These are phyloP conservation scores for Lycophotia porphyrea DNA, from an alignment of 2,888 invertebrate genomes.

Conservation along the genomic window DNA sequence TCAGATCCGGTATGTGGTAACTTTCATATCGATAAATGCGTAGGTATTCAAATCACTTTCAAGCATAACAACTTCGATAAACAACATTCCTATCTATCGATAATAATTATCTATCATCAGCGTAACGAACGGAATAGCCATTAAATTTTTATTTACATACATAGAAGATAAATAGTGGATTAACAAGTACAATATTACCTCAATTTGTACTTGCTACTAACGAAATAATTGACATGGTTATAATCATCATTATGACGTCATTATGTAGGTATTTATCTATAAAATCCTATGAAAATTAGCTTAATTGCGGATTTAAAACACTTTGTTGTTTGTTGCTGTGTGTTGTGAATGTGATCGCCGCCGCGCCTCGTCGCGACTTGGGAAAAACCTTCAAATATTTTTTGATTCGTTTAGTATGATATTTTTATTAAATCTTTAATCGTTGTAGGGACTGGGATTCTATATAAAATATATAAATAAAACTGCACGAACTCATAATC, in stretches of 20 bases:
- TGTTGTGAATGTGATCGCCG: neutral
- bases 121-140: neutral
- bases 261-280: neutral
- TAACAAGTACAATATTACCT: conserved; percentile 1
- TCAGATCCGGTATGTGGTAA: neutral
- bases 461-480: too few relatives aligned
- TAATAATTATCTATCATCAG: neutral
- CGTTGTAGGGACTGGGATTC: too few relatives aligned
- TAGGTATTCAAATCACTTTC: neutral
- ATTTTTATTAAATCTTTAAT: too few relatives aligned
- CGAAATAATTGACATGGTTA: conserved; percentile 5
- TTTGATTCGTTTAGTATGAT: too few relatives aligned
- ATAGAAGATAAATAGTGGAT: neutral
- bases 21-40: neutral
- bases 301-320: conserved; percentile 20
- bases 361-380: neutral
- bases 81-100: neutral
- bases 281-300: conserved; percentile 23
- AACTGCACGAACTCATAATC: too few relatives aligned
- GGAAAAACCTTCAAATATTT: neutral
- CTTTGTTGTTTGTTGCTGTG: conserved; percentile 15
- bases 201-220: conserved; percentile 2
- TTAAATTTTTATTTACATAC: neutral
- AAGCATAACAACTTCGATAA: neutral
- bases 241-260: conserved; percentile 14